Conservation (phyloP, 2,113 vertebrate species). For the Atlantisia rogersi region DNA sequence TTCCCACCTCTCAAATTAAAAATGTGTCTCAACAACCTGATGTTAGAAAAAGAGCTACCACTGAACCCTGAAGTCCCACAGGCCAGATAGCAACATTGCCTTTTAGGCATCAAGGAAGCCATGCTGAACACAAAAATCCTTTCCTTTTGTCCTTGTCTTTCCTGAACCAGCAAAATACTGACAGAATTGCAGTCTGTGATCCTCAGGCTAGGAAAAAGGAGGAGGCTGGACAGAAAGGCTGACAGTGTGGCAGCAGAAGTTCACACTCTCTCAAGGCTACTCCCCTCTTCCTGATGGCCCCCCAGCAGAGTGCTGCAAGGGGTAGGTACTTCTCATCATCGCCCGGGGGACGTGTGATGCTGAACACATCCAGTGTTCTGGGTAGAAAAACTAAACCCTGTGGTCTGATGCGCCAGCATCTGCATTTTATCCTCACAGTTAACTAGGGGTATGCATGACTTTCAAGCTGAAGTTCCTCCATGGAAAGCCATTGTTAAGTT, state of each 20-base stretch:
- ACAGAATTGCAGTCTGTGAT: neutral
- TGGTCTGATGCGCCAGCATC: neutral
- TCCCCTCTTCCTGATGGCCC: too few relatives aligned
- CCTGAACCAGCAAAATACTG: neutral
- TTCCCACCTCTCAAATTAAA: neutral
- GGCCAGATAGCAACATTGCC: neutral
- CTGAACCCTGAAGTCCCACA: neutral
- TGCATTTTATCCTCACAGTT: neutral
- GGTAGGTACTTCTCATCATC: neutral
- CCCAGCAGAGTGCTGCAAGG: neutral
- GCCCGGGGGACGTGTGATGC: rapidly evolving
- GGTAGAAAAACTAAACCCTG: neutral
- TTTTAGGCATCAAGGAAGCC: neutral
- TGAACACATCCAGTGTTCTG: neutral
- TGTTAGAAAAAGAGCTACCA: neutral
- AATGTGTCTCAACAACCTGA: neutral
- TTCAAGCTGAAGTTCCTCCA: neutral
- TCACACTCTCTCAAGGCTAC: neutral
- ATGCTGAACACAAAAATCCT: neutral
- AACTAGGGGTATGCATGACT: neutral
- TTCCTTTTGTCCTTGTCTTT: neutral
- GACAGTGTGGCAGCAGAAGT: neutral
- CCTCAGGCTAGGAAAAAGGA: neutral
- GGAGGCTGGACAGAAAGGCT: neutral
- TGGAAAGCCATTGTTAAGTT: neutral